Conservation (phyloP, 1,140 invertebrate species). For the Orius laevigatus region DNA sequence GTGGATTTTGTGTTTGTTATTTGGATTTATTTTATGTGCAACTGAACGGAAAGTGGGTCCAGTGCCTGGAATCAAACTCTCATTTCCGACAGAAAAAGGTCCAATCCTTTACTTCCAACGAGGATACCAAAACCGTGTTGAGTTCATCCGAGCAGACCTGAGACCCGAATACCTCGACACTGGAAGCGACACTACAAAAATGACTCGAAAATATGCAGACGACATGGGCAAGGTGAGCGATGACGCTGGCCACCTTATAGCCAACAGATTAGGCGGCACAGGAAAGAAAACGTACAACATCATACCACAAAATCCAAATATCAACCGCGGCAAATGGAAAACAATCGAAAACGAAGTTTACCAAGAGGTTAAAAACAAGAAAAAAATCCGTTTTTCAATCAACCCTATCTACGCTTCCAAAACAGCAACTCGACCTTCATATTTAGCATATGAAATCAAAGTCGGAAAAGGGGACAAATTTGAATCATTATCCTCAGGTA, state of each 20-base stretch:
- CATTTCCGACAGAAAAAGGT: neutral
- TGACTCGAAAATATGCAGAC: neutral
- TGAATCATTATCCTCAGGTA: too few species aligned
- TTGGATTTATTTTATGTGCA: neutral
- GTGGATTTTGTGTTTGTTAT: neutral
- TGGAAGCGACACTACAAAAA: neutral
- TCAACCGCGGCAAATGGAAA: slow-evolving; percentile 4
- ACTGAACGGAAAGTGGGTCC: neutral
- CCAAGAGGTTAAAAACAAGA: neutral
- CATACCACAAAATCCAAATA: neutral
- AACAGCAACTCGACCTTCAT: neutral
- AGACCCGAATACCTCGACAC: neutral
- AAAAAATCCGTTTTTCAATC: neutral
- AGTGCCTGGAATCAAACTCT: too few species aligned
- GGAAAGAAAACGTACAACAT: slow-evolving; percentile 7
- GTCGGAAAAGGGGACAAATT: too few species aligned
- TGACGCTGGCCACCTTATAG: slow-evolving; percentile 6
- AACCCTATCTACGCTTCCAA: neutral
- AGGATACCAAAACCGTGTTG: slow-evolving; percentile 1
- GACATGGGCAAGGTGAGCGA: neutral
- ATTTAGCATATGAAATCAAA: neutral
- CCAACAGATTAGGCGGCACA: slow-evolving; percentile 2
- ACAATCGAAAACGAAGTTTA: slow-evolving; percentile 1
- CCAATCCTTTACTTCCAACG: neutral
- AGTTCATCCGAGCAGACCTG: slow-evolving; percentile 3